These are phyloP conservation scores for Callithrix jacchus DNA, from an alignment of 2,113 vertebrate genomes.

Conservation along the genomic window DNA sequence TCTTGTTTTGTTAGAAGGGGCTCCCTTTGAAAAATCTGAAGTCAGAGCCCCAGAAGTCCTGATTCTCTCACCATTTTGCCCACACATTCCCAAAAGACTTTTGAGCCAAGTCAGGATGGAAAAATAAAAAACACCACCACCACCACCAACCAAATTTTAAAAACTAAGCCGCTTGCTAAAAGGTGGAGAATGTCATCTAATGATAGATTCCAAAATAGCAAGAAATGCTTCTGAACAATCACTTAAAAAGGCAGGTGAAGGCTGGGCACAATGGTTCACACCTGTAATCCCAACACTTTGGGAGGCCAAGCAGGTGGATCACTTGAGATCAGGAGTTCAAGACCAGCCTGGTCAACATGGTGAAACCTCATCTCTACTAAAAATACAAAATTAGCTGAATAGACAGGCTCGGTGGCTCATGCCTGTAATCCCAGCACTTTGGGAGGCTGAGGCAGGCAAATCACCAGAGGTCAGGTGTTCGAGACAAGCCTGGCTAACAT, in stretches of 20 bases:
- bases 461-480: background rate
- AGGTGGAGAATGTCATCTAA: background rate
- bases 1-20: background rate
- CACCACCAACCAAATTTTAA: background rate
- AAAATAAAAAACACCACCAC: background rate
- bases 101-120: background rate
- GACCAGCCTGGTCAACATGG: background rate
- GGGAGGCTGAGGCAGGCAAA: background rate
- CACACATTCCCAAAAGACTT: background rate
- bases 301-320: too few relatives aligned
- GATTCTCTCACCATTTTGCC: background rate
- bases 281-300: too few relatives aligned
- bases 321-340: background rate
- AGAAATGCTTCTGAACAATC: background rate
- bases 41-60: background rate
- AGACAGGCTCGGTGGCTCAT: fast-evolving
- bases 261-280: fast-evolving
- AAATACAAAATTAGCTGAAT: background rate
- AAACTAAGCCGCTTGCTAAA: background rate
- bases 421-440: background rate
- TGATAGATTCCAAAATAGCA: background rate
- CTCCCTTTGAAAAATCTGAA: background rate
- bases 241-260: background rate
- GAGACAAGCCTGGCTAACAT: background rate
- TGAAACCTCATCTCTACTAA: background rate